These are phyloP conservation scores for Ophiodon elongatus DNA, from an alignment of 2,113 vertebrate genomes.

Conservation along the genomic window DNA sequence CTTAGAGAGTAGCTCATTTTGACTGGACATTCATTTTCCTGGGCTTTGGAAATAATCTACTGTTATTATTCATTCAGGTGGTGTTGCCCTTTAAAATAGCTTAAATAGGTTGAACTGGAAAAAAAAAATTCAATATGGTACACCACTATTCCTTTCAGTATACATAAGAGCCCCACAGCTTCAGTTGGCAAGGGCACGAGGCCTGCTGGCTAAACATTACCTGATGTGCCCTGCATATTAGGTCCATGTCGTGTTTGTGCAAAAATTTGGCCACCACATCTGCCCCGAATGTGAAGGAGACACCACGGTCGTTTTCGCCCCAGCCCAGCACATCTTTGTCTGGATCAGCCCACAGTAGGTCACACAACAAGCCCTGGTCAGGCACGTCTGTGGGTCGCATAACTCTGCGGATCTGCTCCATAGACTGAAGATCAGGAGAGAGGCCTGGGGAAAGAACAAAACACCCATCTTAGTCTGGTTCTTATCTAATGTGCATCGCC, in stretches of 20 bases:
- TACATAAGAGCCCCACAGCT: neutral
- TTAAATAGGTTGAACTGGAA: neutral
- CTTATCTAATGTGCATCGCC: rapidly evolving
- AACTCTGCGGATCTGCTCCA: slow-evolving; percentile 93
- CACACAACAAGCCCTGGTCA: slow-evolving; percentile 88
- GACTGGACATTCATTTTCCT: neutral
- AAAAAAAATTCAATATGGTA: neutral
- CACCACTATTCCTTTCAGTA: neutral
- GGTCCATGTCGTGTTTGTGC: slow-evolving; percentile 90
- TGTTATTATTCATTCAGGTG: neutral
- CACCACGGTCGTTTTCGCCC: slow-evolving; percentile 87
- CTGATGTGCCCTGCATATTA: slow-evolving; percentile 89
- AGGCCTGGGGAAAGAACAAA: slow-evolving; percentile 73
- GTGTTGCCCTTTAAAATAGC: neutral
- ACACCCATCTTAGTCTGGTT: neutral
- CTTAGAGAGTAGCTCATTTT: neutral
- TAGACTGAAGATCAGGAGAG: slow-evolving; percentile 87
- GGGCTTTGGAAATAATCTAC: neutral
- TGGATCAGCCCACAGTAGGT: slow-evolving; percentile 96
- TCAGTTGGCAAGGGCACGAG: neutral
- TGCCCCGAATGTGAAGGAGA: slow-evolving; percentile 87
- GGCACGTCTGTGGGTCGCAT: slow-evolving; percentile 97
- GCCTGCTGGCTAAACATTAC: slow-evolving; percentile 53
- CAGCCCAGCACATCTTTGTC: slow-evolving; percentile 92
- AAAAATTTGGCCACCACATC: slow-evolving; percentile 88